A percentile compares a stretch with the other conserved stretches of the same genome.
Evolutionary conservation across 1,140 invertebrate species (phyloP).

Genomic region (Meloidogyne floridensis): DNA sequence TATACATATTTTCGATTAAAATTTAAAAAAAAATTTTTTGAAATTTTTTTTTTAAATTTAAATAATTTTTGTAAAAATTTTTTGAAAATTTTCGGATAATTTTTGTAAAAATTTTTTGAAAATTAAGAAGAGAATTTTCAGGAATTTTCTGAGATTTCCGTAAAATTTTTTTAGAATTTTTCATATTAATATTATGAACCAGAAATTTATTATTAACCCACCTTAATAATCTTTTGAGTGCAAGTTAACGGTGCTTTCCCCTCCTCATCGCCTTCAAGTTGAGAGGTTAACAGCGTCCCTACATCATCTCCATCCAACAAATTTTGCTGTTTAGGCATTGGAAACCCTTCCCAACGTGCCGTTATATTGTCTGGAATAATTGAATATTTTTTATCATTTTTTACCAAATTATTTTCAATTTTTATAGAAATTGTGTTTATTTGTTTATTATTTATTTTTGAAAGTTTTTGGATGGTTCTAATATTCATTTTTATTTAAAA

Average conservation of each 20-base stretch:
- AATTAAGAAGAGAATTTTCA: too few relatives aligned
- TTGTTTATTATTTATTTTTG: neutral
- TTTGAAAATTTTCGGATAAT: too few relatives aligned
- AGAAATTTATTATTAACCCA: conserved; percentile 10
- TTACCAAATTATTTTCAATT: neutral
- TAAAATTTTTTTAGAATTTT: too few relatives aligned
- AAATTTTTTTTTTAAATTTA: neutral
- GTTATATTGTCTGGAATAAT: conserved; percentile 58
- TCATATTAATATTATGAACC: too few relatives aligned
- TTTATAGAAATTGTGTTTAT: neutral
- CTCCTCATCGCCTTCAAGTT: conserved; percentile 60
- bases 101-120: too few relatives aligned
- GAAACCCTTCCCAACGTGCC: conserved; percentile 64
- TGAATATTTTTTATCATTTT: neutral
- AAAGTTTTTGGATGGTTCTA: neutral
- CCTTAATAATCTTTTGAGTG: conserved; percentile 61
- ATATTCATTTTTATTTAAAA: neutral
- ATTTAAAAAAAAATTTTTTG: too few relatives aligned
- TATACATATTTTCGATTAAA: neutral
- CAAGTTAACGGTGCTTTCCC: conserved; percentile 52
- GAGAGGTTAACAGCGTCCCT: conserved; percentile 61
- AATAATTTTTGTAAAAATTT: too few relatives aligned
- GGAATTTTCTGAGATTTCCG: too few relatives aligned
- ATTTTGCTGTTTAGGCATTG: conserved; percentile 55
- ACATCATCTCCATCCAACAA: conserved; percentile 55